phyloP scores from a whole-genome alignment of 35 echinoderm and acorn worm genomes.

The Diadema setosum region DNA sequence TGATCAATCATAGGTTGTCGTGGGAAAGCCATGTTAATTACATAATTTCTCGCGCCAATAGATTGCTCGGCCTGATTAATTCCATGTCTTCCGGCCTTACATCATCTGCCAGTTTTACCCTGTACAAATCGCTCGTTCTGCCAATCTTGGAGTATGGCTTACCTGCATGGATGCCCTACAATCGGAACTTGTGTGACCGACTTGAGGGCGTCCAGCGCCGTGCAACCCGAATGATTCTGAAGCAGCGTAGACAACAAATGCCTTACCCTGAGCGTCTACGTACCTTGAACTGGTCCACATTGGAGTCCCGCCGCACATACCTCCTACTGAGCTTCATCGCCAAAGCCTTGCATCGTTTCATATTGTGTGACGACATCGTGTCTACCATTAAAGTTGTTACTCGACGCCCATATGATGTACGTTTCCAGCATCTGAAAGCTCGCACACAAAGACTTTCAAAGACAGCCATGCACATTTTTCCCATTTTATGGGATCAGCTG shows the following conservation, averaged over 20 bases:
- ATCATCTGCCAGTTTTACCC: neutral
- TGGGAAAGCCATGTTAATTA: too few relatives aligned
- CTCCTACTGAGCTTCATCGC: neutral
- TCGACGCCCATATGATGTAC: neutral
- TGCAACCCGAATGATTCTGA: conserved; percentile 4
- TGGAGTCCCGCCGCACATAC: neutral
- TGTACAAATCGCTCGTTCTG: conserved; percentile 10
- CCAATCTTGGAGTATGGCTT: conserved; percentile 4
- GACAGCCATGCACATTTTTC: neutral
- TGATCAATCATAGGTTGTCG: too few relatives aligned
- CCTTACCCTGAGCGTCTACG: neutral
- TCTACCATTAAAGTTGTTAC: neutral
- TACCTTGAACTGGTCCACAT: neutral
- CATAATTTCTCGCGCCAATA: too few relatives aligned
- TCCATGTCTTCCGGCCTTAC: neutral
- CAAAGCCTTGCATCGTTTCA: neutral
- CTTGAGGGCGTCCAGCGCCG: neutral
- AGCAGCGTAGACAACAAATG: neutral
- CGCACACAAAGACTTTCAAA: neutral
- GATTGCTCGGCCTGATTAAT: neutral
- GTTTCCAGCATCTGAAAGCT: neutral
- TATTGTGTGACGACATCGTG: neutral
- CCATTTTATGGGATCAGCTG: too few relatives aligned
- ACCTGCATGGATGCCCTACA: neutral
- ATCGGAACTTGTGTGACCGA: neutral